Evolutionary conservation across 2,797 vertebrate species (phyloP).

Genomic region (Spinibarbus caldwelli): DNA sequence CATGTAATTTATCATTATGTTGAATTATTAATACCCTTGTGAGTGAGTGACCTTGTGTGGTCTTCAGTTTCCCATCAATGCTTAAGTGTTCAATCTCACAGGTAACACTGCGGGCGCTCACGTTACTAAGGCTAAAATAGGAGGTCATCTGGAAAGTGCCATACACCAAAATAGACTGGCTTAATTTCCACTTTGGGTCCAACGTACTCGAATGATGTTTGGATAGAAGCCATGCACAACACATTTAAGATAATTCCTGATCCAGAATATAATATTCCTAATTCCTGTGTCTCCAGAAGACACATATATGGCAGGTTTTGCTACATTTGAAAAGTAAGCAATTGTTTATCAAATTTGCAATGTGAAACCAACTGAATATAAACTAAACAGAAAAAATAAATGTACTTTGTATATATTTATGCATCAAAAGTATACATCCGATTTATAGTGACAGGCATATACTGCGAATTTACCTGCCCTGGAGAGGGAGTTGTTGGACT

Average conservation of each 20-base stretch:
- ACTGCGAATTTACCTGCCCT: conserved; percentile 48
- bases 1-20: background rate
- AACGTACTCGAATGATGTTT: conserved; percentile 48
- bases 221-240: conserved; percentile 46
- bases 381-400: background rate
- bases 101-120: background rate
- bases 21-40: background rate
- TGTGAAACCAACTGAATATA: background rate
- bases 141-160: conserved; percentile 56
- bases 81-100: conserved; percentile 53
- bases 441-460: background rate
- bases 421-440: background rate
- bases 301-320: conserved; percentile 43
- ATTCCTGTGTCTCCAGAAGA: background rate
- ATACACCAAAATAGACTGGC: conserved; percentile 38
- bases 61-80: conserved; percentile 37
- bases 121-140: conserved; percentile 42
- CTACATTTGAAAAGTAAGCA: background rate
- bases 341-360: background rate
- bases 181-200: conserved; percentile 33
- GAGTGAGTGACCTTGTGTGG: conserved; percentile 11
- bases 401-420: background rate
- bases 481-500: conserved; percentile 55
- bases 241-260: conserved; percentile 45
- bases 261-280: background rate